Percentiles rank a stretch among this genome's conserved stretches.
phyloP scores from a whole-genome alignment of 2,888 invertebrate species.

The Lapara coniferarum region DNA sequence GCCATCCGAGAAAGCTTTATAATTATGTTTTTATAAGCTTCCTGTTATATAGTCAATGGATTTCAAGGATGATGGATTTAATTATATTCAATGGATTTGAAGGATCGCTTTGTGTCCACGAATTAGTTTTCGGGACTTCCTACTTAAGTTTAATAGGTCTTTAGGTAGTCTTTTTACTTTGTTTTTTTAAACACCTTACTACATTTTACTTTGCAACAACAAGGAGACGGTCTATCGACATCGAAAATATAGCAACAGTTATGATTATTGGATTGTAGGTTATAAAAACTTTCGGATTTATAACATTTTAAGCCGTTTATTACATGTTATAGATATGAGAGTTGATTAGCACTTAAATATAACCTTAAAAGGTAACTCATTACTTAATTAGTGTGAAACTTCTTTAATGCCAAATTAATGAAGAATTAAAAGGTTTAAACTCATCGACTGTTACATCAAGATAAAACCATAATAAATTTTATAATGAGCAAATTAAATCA shows the following conservation, averaged over 20 bases:
- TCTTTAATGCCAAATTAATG: too few species aligned
- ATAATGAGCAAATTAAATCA: too few species aligned
- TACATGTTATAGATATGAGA: conserved; percentile 2
- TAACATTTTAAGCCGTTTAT: conserved; percentile 11
- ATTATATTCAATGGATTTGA: neutral
- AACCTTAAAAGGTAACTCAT: neutral
- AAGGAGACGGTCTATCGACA: neutral
- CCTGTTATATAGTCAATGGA: neutral
- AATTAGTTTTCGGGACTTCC: too few species aligned
- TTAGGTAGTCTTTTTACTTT: too few species aligned
- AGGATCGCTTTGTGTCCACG: too few species aligned
- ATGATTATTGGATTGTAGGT: neutral
- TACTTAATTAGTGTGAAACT: too few species aligned
- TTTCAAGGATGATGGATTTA: neutral
- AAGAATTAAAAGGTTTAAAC: too few species aligned
- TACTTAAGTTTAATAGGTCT: too few species aligned
- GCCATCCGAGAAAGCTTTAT: conserved; percentile 46
- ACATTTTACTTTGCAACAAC: neutral
- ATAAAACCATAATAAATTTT: too few species aligned
- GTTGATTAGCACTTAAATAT: conserved; percentile 14
- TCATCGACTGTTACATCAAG: too few species aligned
- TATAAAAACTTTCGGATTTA: conserved; percentile 12
- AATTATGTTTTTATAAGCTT: conserved; percentile 22
- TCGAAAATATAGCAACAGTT: neutral
- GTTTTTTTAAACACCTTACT: too few species aligned